Evolutionary conservation across 2,888 invertebrate genomes (phyloP).

Genomic region (Polydrusus tereticollis): DNA sequence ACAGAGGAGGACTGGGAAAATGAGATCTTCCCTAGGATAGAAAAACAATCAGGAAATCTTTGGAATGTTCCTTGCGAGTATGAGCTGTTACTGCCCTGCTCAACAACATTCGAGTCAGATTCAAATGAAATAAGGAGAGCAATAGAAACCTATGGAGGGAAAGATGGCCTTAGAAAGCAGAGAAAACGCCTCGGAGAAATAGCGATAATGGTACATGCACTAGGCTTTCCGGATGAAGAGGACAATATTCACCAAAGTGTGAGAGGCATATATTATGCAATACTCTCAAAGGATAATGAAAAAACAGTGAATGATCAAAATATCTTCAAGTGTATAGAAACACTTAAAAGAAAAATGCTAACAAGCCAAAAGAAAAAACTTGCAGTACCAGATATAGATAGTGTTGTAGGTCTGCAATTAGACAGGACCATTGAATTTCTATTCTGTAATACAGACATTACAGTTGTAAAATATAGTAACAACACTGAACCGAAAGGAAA

Average conservation of each 20-base stretch:
- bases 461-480: neutral
- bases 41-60: neutral
- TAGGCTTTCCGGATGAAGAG: slow-evolving; percentile 49
- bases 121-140: slow-evolving; percentile 7
- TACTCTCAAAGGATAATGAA: neutral
- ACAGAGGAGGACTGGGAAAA: slow-evolving; percentile 18
- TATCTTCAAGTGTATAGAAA: slow-evolving; percentile 17
- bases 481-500: neutral
- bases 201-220: slow-evolving; percentile 44
- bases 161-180: slow-evolving; percentile 32
- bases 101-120: neutral
- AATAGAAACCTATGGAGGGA: slow-evolving; percentile 35
- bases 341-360: slow-evolving; percentile 16
- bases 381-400: slow-evolving; percentile 39
- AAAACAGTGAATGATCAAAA: slow-evolving; percentile 8
- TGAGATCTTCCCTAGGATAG: neutral
- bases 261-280: slow-evolving; percentile 45
- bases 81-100: neutral
- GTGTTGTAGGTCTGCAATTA: slow-evolving; percentile 17
- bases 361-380: slow-evolving; percentile 8
- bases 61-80: neutral
- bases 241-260: slow-evolving; percentile 43
- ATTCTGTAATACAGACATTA: slow-evolving; percentile 26
- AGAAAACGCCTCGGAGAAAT: slow-evolving; percentile 37
- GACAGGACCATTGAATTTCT: slow-evolving; percentile 36